phyloP scores from a whole-genome alignment of 2,888 invertebrate species.

The Sialis lutaria region DNA sequence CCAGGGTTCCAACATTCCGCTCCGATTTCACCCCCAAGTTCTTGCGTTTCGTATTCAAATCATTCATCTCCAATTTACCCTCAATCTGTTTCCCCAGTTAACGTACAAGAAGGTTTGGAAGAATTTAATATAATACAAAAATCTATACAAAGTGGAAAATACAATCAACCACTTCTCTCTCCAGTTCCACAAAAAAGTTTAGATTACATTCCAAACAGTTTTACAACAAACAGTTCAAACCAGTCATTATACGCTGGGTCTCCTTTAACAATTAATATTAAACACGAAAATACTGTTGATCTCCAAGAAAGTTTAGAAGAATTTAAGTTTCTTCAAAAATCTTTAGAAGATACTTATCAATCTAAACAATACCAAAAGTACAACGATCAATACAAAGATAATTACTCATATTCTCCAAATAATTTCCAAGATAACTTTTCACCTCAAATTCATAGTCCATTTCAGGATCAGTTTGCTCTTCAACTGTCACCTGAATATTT shows the following conservation, averaged over 20 bases:
- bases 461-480: background rate
- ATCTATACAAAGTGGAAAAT: slow-evolving; percentile 11
- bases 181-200: too few relatives aligned
- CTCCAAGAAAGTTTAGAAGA: slow-evolving; percentile 40
- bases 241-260: slow-evolving; percentile 3
- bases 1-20: slow-evolving; percentile 31
- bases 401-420: background rate
- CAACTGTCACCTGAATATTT: background rate
- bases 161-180: background rate
- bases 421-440: slow-evolving; percentile 7
- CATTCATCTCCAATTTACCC: slow-evolving; percentile 29
- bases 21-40: slow-evolving; percentile 38
- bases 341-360: slow-evolving; percentile 3
- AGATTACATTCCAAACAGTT: too few relatives aligned
- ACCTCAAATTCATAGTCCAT: background rate
- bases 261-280: slow-evolving; percentile 20
- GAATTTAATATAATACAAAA: slow-evolving; percentile 36
- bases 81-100: slow-evolving; percentile 16
- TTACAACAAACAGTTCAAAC: too few relatives aligned
- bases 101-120: slow-evolving; percentile 33
- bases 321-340: slow-evolving; percentile 33
- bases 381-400: too few relatives aligned
- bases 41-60: slow-evolving; percentile 34
- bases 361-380: too few relatives aligned
- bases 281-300: slow-evolving; percentile 42